Evolutionary conservation across 2,888 invertebrate genomes (phyloP), one percentile per base, ranked within the genome.

Genomic region (Diarsia brunnea): DNA sequence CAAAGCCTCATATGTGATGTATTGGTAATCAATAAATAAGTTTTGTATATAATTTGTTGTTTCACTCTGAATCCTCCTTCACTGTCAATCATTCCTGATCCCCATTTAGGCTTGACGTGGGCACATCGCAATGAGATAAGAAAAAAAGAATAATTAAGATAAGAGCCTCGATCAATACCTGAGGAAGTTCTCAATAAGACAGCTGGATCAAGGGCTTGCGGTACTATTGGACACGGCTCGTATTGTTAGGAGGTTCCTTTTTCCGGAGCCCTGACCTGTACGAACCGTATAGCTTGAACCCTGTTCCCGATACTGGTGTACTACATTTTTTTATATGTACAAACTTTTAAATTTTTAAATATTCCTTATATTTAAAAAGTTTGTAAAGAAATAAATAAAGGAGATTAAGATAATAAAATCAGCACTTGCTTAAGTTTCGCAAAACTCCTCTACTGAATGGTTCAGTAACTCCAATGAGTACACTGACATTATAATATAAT

Each of bases 1-100:
- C 85, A 90, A 90, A 87, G 84, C 88, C 88, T 91, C 89, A 92
- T 90, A 89, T 89, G 88, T 90, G 87, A 91, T 90, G 88, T 91
- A 90, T 88, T 86, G 82, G 81, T 88, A 91, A 90, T 88, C 84
- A 91, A 92, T 89, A 88, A 89, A 89, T 88, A 84, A 87, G 85
- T 81, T 89, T 84, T 87, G 84, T 86, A 85, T 87, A 84, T 84
- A 79, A 73, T 71, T 71, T 73, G 27, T 75, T 61, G 76, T 81
- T 69, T 81, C 11, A 68, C 67, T 81, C 16, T 16, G 7, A 31
- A 43, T 75, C 3, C 7, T 63, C n/a, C n/a, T 43, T n/a, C 14
- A 63, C 16, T 16, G n/a, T 12, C 43, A 43, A 63, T 63, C 11
- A 43, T 24, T n/a, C 12, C 16, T 43, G 38, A 68, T 65, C 27